These are phyloP conservation scores for Cololabis saira DNA, from an alignment of 2,113 vertebrate species.

Conservation along the genomic window DNA sequence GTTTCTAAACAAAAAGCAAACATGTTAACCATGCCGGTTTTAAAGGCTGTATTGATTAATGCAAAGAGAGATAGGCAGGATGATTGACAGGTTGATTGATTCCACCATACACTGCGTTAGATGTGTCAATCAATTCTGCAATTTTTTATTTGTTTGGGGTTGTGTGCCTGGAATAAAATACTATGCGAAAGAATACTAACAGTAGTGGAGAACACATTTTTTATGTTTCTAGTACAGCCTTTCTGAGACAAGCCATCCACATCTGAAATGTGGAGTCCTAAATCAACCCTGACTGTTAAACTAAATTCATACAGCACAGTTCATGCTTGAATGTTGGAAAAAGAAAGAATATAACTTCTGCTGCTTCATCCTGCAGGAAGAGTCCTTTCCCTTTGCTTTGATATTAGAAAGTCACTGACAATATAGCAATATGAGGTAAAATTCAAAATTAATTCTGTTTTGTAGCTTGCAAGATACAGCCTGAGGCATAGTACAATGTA, in stretches of 20 bases:
- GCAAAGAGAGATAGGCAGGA: constrained; percentile 36
- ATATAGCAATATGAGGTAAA: constrained; percentile 19
- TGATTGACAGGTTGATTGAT: constrained; percentile 53
- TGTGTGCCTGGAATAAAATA: neutral
- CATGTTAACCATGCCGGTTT: constrained; percentile 35
- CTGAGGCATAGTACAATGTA: constrained; percentile 25
- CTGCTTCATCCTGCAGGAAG: too few species aligned
- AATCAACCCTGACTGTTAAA: neutral
- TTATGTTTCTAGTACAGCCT: neutral
- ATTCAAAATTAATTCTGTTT: constrained; percentile 71
- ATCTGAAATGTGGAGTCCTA: constrained; percentile 2
- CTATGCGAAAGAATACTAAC: neutral
- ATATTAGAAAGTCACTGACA: constrained; percentile 24
- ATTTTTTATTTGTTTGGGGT: constrained; percentile 30
- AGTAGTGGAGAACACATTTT: neutral
- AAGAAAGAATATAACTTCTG: too few species aligned
- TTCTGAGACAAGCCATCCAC: neutral
- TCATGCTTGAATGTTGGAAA: constrained; percentile 1
- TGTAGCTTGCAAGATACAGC: constrained; percentile 32
- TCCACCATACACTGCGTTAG: constrained; percentile 19
- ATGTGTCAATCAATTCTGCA: constrained; percentile 48
- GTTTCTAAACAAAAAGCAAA: constrained; percentile 10
- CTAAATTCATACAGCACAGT: constrained; percentile 1
- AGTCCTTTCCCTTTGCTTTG: neutral
- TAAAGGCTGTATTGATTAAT: constrained; percentile 42